A percentile compares a stretch with the other conserved stretches of the same genome.
Evolutionary conservation across 2,113 vertebrate genomes (phyloP).

Genomic region (Syngnathoides biaculeatus): DNA sequence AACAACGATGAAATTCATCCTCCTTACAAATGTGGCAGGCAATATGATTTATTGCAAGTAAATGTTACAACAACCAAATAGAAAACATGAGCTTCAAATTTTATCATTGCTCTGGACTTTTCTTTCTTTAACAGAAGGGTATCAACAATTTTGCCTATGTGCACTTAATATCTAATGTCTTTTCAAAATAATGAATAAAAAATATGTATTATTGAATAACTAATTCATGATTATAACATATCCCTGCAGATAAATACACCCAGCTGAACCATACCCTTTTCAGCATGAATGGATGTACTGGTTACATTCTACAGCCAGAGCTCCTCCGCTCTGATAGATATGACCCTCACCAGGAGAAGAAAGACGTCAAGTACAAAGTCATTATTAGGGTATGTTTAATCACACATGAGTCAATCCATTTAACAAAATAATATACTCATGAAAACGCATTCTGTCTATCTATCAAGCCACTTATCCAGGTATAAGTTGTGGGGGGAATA

Average conservation of each 20-base stretch:
- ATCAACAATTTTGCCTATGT: too few relatives aligned
- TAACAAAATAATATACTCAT: neutral
- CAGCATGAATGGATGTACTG: conserved; percentile 83
- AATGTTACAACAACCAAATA: too few relatives aligned
- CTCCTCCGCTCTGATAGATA: conserved; percentile 83
- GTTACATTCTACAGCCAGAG: conserved; percentile 93
- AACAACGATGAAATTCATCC: too few relatives aligned
- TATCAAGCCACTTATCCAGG: neutral
- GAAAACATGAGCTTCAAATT: too few relatives aligned
- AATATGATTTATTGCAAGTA: too few relatives aligned
- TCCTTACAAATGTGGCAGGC: neutral
- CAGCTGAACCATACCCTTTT: conserved; percentile 92
- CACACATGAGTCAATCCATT: neutral
- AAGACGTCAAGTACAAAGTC: conserved; percentile 75
- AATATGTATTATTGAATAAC: neutral
- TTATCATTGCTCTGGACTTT: too few relatives aligned
- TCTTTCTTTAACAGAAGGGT: too few relatives aligned
- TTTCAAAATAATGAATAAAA: too few relatives aligned
- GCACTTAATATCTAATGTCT: too few relatives aligned
- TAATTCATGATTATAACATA: neutral
- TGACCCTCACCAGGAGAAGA: conserved; percentile 80
- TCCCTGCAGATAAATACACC: conserved; percentile 85
- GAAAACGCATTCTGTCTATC: neutral
- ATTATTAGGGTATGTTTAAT: conserved; percentile 55
- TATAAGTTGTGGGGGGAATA: neutral